Percentiles rank a stretch among this genome's conserved stretches.
Evolutionary conservation across 2,888 invertebrate species (phyloP).

Genomic region (Orchesellides sinensis): DNA sequence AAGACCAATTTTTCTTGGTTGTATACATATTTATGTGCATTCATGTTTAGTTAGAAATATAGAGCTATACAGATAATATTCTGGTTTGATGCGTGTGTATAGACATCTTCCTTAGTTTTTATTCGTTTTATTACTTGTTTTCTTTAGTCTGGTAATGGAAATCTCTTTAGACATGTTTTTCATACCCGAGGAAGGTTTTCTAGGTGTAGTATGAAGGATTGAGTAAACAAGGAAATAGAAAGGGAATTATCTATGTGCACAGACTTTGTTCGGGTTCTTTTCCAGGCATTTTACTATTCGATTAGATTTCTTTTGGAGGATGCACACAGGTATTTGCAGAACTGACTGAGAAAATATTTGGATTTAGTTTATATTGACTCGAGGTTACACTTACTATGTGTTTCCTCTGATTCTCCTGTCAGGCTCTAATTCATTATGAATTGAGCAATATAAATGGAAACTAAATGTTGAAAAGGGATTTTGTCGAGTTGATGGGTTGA

Average conservation of each 20-base stretch:
- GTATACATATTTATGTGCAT: not conserved
- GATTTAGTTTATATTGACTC: slow-evolving; percentile 14
- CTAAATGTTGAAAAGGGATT: not conserved
- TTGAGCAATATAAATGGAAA: slow-evolving; percentile 43
- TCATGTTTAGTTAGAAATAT: not conserved
- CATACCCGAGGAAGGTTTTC: not conserved
- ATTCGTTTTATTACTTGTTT: not conserved
- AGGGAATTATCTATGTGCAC: not conserved
- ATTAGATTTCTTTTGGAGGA: not conserved
- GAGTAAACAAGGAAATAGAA: not conserved
- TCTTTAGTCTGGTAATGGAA: not conserved
- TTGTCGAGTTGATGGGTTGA: too few relatives aligned
- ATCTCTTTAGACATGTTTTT: too few relatives aligned
- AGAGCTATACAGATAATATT: not conserved
- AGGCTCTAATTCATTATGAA: slow-evolving; percentile 19
- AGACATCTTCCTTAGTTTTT: slow-evolving; percentile 6
- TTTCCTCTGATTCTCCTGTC: slow-evolving; percentile 4
- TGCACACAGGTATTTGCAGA: slow-evolving; percentile 8
- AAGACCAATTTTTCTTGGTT: slow-evolving; percentile 11
- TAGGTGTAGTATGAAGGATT: not conserved
- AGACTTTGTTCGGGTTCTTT: not conserved
- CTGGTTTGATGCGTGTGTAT: not conserved
- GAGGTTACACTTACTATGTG: slow-evolving; percentile 1
- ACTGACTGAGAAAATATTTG: slow-evolving; percentile 32
- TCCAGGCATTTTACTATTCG: not conserved